Conservation (phyloP, 2,888 invertebrate genomes). For the Syrphus vitripennis region DNA sequence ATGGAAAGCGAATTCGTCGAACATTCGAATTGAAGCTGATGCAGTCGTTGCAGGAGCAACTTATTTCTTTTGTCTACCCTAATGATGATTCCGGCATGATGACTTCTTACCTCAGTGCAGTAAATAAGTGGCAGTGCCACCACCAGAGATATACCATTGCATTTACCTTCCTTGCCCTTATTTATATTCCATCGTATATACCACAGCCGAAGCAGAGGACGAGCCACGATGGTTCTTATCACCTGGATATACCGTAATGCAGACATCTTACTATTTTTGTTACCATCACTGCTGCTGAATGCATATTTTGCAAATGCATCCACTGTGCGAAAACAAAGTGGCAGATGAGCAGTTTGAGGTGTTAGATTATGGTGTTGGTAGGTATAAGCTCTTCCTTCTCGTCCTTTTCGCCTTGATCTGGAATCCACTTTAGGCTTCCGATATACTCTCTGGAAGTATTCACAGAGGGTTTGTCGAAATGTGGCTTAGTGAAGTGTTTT, state of each 20-base stretch:
- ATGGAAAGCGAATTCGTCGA: background rate
- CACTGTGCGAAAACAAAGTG: conserved; percentile 15
- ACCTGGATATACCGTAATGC: conserved; percentile 58
- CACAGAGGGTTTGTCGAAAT: background rate
- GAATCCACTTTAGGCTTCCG: background rate
- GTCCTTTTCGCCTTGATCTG: conserved; percentile 17
- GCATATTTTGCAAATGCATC: conserved; percentile 38
- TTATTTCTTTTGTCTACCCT: conserved; percentile 55
- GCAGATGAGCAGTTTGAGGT: background rate
- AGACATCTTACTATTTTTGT: conserved; percentile 62
- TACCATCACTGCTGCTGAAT: conserved; percentile 25
- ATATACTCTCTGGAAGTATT: background rate
- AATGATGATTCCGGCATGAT: conserved; percentile 62
- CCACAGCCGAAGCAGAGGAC: background rate
- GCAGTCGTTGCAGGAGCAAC: conserved; percentile 10
- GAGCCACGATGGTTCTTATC: conserved; percentile 34
- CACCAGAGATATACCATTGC: background rate
- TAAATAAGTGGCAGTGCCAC: conserved; percentile 60
- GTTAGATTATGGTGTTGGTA: background rate
- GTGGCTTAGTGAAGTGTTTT: conserved; percentile 21
- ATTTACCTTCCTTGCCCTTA: background rate
- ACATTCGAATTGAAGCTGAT: background rate
- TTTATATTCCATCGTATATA: background rate
- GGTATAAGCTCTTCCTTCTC: background rate
- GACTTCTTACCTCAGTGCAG: conserved; percentile 60